Conservation (phyloP, 2,797 vertebrate species). For the Mus spretus region DNA sequence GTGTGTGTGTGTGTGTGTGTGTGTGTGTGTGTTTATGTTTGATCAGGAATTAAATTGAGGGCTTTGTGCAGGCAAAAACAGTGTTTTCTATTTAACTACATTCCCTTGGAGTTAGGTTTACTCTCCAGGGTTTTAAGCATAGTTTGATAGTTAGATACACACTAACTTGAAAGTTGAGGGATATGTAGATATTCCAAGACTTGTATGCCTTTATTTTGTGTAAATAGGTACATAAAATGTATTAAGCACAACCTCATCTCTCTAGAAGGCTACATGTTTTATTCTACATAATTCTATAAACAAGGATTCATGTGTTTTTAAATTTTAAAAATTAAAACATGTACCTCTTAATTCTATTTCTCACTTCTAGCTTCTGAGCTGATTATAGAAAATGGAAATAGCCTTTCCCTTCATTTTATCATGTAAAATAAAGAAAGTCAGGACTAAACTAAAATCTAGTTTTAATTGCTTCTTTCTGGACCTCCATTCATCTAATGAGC, state of each 20-base stretch:
- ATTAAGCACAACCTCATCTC: neutral
- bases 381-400: neutral
- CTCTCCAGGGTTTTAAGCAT: neutral
- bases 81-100: neutral
- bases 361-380: neutral
- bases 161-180: neutral
- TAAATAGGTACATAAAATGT: neutral
- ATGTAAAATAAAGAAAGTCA: neutral
- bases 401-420: neutral
- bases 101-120: neutral
- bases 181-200: neutral
- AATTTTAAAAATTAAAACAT: constrained; percentile 22
- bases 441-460: constrained; percentile 14
- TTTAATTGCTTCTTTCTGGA: constrained; percentile 21
- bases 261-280: neutral
- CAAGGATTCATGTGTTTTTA: neutral
- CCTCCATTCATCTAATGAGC: neutral
- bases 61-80: neutral
- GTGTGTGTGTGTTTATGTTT: neutral
- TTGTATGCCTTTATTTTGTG: neutral
- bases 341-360: constrained; percentile 29
- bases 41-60: neutral
- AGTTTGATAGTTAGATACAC: neutral
- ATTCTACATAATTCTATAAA: neutral
- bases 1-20: neutral